Evolutionary conservation across 2,113 vertebrate genomes (phyloP).

Genomic region (Coturnix japonica): DNA sequence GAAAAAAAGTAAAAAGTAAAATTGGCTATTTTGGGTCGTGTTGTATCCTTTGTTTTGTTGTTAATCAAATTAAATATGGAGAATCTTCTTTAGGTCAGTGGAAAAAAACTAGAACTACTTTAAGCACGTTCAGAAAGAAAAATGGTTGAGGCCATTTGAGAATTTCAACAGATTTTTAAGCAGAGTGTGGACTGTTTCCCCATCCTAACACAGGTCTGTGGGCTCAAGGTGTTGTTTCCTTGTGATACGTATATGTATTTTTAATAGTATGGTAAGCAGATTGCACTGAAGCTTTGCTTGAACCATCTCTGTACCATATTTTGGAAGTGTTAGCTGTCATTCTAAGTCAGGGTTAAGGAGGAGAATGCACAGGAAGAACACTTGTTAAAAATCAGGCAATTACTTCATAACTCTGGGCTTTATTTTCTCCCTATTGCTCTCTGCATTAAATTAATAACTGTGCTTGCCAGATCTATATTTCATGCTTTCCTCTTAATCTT

Average conservation of each 20-base stretch:
- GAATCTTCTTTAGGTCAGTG: not conserved
- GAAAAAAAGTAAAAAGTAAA: not conserved
- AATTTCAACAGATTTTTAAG: not conserved
- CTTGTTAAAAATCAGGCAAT: not conserved
- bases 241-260: no score
- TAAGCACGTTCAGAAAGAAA: not conserved
- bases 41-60: not conserved
- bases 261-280: not conserved
- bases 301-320: not conserved
- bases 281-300: not conserved
- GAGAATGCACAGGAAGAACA: not conserved
- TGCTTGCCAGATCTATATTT: not conserved
- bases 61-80: not conserved
- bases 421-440: not conserved
- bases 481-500: conserved; percentile 23
- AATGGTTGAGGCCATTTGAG: not conserved
- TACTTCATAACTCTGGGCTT: conserved; percentile 28
- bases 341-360: not conserved
- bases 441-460: conserved; percentile 2
- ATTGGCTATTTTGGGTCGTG: not conserved
- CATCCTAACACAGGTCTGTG: not conserved
- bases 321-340: not conserved
- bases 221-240: not conserved
- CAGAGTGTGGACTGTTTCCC: not conserved
- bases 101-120: not conserved